Conservation (phyloP, 2,888 invertebrate genomes). For the Melinaea menophilus region DNA sequence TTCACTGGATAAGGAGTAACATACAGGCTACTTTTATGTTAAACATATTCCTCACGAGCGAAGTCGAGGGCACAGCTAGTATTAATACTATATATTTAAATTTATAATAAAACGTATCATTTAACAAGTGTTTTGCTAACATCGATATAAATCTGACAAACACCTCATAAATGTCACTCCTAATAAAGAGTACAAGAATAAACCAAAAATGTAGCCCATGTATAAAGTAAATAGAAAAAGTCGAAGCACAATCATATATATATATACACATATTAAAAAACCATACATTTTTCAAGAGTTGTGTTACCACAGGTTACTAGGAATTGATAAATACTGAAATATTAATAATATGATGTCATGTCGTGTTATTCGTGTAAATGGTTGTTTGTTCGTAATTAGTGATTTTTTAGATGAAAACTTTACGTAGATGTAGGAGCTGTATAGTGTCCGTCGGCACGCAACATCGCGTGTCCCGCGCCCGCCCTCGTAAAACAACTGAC, state of each 20-base stretch:
- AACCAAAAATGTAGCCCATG: neutral
- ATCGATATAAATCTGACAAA: neutral
- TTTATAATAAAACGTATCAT: neutral
- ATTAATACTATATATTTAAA: no score
- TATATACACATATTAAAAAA: no score
- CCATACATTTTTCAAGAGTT: no score
- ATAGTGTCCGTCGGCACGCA: slow-evolving; percentile 65
- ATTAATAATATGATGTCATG: neutral
- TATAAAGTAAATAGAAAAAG: neutral
- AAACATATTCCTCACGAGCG: neutral
- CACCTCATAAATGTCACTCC: neutral
- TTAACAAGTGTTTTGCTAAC: neutral
- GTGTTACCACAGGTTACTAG: no score
- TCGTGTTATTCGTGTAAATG: slow-evolving; percentile 25
- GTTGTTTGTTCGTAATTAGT: slow-evolving; percentile 44
- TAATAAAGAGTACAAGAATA: neutral
- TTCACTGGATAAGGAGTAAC: no score
- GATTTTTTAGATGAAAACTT: slow-evolving; percentile 49
- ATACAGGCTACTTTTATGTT: no score
- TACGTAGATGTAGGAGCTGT: slow-evolving; percentile 49
- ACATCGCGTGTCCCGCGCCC: slow-evolving; percentile 56
- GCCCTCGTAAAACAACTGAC: slow-evolving; percentile 39
- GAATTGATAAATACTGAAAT: no score
- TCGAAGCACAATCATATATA: no score
- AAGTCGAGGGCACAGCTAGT: neutral